A percentile compares a stretch with the other conserved stretches of the same genome.
phyloP scores from a whole-genome alignment of 2,113 vertebrate species.

The Cyprinodon variegatus region DNA sequence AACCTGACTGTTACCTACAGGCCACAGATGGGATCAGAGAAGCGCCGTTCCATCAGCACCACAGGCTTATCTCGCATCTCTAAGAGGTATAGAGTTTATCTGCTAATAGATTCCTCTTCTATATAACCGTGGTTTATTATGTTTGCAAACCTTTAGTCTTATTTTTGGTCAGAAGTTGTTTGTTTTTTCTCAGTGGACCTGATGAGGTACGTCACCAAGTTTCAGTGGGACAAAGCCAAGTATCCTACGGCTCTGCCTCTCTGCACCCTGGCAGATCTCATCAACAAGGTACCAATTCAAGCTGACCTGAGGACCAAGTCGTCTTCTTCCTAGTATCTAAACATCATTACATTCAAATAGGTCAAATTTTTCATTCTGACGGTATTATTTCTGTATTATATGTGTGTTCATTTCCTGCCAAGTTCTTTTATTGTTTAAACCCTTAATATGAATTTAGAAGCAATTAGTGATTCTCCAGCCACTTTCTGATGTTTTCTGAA shows the following conservation, averaged over 20 bases:
- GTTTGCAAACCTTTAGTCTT: neutral
- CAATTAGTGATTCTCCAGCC: neutral
- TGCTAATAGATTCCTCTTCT: neutral
- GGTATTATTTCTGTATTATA: too few species aligned
- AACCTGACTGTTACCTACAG: conserved; percentile 55
- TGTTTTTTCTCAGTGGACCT: conserved; percentile 85
- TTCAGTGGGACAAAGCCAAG: conserved; percentile 98
- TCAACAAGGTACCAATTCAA: conserved; percentile 85
- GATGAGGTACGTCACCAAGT: conserved; percentile 86
- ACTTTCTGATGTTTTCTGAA: too few species aligned
- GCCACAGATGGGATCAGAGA: conserved; percentile 51
- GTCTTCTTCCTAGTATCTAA: neutral
- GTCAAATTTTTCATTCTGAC: neutral
- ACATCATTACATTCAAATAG: neutral
- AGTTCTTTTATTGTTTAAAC: neutral
- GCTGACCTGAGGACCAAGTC: neutral
- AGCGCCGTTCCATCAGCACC: conserved; percentile 39
- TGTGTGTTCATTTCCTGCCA: neutral
- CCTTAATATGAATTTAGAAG: neutral
- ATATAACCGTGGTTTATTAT: neutral
- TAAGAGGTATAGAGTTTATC: conserved; percentile 67
- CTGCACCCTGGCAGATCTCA: conserved; percentile 86
- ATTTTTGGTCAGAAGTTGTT: neutral
- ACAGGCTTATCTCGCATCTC: conserved; percentile 68
- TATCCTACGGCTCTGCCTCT: conserved; percentile 90